These are phyloP conservation scores for Ailurus styani DNA, from an alignment of 2,113 vertebrate species.

Conservation along the genomic window DNA sequence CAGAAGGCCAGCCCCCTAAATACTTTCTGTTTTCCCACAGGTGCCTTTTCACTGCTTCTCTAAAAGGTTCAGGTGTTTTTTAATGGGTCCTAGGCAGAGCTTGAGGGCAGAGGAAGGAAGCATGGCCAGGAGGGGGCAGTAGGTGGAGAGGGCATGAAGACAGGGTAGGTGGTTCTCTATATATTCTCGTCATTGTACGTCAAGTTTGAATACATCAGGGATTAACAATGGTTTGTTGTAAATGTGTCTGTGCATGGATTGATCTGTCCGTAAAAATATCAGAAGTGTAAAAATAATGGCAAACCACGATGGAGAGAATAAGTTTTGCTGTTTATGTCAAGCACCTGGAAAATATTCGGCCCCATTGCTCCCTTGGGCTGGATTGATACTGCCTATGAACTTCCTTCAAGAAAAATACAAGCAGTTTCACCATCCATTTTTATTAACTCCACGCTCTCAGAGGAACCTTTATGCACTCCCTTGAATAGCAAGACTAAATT, in stretches of 20 bases:
- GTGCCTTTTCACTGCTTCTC: neutral
- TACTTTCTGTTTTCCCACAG: neutral
- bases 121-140: neutral
- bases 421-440: neutral
- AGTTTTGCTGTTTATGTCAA: slow-evolving; percentile 29
- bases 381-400: slow-evolving; percentile 53
- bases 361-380: slow-evolving; percentile 38
- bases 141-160: neutral
- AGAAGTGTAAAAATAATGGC: slow-evolving; percentile 12
- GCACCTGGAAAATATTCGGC: neutral
- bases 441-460: slow-evolving; percentile 53
- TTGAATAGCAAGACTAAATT: slow-evolving; percentile 22
- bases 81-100: neutral
- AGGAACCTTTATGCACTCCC: slow-evolving; percentile 21
- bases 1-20: too few relatives aligned
- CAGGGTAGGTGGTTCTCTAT: neutral
- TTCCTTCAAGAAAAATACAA: slow-evolving; percentile 55
- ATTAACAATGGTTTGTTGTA: neutral
- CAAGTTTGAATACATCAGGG: neutral
- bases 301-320: neutral
- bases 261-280: slow-evolving; percentile 10
- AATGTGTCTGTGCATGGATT: neutral
- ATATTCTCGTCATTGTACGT: neutral
- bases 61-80: neutral
- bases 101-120: neutral